These are phyloP conservation scores for Urocynchramus pylzowi DNA, from an alignment of 2,113 vertebrate species.

Conservation along the genomic window DNA sequence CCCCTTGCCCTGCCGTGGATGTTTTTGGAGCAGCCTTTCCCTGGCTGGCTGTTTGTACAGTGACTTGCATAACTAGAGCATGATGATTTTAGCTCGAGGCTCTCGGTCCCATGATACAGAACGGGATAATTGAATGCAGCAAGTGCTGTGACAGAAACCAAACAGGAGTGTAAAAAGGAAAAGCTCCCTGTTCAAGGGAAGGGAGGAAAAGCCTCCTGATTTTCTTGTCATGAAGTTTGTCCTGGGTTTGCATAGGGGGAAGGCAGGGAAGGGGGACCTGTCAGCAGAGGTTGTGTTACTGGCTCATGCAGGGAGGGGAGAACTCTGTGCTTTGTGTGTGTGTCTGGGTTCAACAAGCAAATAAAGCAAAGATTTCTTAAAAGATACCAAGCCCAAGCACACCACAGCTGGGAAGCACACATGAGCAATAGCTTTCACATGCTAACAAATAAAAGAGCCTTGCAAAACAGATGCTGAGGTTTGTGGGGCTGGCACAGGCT, in stretches of 20 bases:
- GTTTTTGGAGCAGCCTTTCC: not conserved
- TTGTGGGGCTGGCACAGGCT: constrained; percentile 72
- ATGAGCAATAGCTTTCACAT: constrained; percentile 73
- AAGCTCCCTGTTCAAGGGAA: not conserved
- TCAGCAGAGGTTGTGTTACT: not conserved
- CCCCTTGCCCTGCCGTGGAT: not conserved
- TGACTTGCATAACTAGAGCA: not conserved
- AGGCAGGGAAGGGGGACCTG: not conserved
- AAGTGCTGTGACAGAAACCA: not conserved
- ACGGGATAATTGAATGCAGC: not conserved
- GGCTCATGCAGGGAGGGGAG: not conserved
- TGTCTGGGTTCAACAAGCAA: constrained; percentile 44
- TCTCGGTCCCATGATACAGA: not conserved
- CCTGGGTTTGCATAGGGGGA: not conserved
- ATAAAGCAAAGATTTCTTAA: constrained; percentile 48
- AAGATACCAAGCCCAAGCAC: constrained; percentile 51
- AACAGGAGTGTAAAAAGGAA: not conserved
- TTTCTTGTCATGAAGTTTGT: not conserved
- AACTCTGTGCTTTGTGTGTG: constrained; percentile 5
- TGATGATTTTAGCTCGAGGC: constrained; percentile 9
- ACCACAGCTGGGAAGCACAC: constrained; percentile 73
- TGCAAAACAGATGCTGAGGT: constrained; percentile 77
- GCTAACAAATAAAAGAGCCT: constrained; percentile 72
- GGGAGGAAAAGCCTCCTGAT: not conserved
- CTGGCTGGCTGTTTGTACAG: not conserved